phyloP scores from a whole-genome alignment of 1,140 invertebrate species.

The Euglossa dilemma region DNA sequence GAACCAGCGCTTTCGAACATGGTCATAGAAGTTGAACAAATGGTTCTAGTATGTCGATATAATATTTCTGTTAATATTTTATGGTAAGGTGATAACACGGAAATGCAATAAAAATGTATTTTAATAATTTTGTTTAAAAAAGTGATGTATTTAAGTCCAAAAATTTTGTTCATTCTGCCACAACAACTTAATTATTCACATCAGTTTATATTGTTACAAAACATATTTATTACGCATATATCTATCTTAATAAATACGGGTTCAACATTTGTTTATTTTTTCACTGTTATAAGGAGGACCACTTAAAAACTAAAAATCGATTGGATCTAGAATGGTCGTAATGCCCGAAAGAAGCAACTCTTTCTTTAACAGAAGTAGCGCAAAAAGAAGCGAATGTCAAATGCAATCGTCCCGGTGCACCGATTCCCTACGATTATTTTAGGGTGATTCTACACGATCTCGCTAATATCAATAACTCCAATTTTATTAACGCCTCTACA shows the following conservation, averaged over 20 bases:
- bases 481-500: constrained; percentile 98
- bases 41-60: constrained; percentile 92
- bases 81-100: background rate
- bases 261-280: constrained; percentile 35
- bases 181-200: too few relatives aligned
- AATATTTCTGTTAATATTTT: background rate
- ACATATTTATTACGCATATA: too few relatives aligned
- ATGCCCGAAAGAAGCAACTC: constrained; percentile 97
- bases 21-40: constrained; percentile 99
- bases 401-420: constrained; percentile 92
- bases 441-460: constrained; percentile 94
- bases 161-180: too few relatives aligned
- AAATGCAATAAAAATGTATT: too few relatives aligned
- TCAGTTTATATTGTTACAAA: too few relatives aligned
- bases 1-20: constrained; percentile 97
- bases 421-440: constrained; percentile 96
- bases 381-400: constrained; percentile 89
- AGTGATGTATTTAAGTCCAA: too few relatives aligned
- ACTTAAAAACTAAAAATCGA: constrained; percentile 97
- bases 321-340: constrained; percentile 98
- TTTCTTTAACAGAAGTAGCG: constrained; percentile 90
- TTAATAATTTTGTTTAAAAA: too few relatives aligned
- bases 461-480: constrained; percentile 90
- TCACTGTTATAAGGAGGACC: constrained; percentile 99
- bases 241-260: too few relatives aligned